Conservation (phyloP, 2,888 invertebrate species). For the Acronicta aceris region DNA sequence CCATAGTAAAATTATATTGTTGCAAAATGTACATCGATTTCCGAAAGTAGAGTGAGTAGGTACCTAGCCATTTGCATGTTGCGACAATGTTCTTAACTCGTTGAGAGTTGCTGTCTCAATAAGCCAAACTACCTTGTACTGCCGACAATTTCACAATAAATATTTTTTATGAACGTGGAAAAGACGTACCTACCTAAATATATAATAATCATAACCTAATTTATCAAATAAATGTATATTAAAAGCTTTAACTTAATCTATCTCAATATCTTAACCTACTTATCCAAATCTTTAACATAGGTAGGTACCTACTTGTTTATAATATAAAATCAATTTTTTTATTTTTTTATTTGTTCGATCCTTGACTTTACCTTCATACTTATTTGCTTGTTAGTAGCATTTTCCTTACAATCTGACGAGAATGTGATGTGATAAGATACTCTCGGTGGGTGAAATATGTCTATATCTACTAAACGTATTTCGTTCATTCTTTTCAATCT, state of each 20-base stretch:
- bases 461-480: too few relatives aligned
- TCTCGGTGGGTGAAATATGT: too few relatives aligned
- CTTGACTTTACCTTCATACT: too few relatives aligned
- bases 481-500: too few relatives aligned
- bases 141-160: conserved; percentile 56
- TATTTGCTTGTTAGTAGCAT: too few relatives aligned
- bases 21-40: conserved; percentile 48
- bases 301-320: too few relatives aligned
- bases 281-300: too few relatives aligned
- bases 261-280: too few relatives aligned
- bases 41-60: conserved; percentile 55
- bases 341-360: too few relatives aligned
- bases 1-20: conserved; percentile 28
- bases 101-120: conserved; percentile 55
- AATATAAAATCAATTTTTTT: too few relatives aligned
- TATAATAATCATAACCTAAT: conserved; percentile 37
- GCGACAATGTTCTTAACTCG: conserved; percentile 57
- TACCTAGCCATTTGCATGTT: conserved; percentile 59
- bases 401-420: too few relatives aligned
- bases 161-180: conserved; percentile 43
- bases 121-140: conserved; percentile 41
- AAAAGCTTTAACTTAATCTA: conserved; percentile 3
- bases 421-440: too few relatives aligned
- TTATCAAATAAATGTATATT: conserved; percentile 27
- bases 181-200: conserved; percentile 24